Evolutionary conservation across 1,140 invertebrate genomes (phyloP).

Genomic region (Capitella teleta): DNA sequence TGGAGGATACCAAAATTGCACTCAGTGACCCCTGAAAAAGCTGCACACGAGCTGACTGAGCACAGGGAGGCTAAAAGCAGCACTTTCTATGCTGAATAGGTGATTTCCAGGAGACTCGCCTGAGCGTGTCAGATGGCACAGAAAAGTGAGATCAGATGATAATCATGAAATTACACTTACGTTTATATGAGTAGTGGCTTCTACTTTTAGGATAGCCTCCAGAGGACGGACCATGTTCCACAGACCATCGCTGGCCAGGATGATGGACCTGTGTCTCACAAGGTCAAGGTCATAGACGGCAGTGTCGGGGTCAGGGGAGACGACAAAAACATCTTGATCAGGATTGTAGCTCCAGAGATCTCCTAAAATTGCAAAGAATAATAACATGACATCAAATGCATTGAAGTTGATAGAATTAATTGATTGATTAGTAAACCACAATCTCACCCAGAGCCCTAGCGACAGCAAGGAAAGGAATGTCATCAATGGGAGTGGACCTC

Average conservation of each 20-base stretch:
- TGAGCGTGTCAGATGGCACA: too few species aligned
- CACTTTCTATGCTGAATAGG: too few species aligned
- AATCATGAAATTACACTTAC: too few species aligned
- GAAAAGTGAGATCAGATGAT: too few species aligned
- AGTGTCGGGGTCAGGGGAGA: slow-evolving; percentile 94
- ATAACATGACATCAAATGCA: neutral
- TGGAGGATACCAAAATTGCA: too few species aligned
- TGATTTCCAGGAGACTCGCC: too few species aligned
- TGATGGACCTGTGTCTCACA: slow-evolving; percentile 66
- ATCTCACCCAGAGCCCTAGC: slow-evolving; percentile 70
- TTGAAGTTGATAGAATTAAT: neutral
- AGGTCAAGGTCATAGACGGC: slow-evolving; percentile 75
- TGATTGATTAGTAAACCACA: slow-evolving; percentile 12
- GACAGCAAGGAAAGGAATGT: slow-evolving; percentile 92
- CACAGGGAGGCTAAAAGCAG: too few species aligned
- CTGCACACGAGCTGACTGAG: too few species aligned
- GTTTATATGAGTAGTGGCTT: slow-evolving; percentile 4
- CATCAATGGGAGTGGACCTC: slow-evolving; percentile 57
- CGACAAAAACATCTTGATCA: slow-evolving; percentile 75
- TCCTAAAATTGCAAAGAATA: slow-evolving; percentile 43
- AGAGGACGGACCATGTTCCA: slow-evolving; percentile 87
- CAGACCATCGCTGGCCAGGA: slow-evolving; percentile 90
- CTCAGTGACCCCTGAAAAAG: too few species aligned
- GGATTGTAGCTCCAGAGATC: slow-evolving; percentile 96
- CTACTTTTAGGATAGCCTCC: slow-evolving; percentile 47